Evolutionary conservation across 1,140 invertebrate genomes (phyloP), one percentile per base, ranked within the genome.

Genomic region (Cephus cinctus): DNA sequence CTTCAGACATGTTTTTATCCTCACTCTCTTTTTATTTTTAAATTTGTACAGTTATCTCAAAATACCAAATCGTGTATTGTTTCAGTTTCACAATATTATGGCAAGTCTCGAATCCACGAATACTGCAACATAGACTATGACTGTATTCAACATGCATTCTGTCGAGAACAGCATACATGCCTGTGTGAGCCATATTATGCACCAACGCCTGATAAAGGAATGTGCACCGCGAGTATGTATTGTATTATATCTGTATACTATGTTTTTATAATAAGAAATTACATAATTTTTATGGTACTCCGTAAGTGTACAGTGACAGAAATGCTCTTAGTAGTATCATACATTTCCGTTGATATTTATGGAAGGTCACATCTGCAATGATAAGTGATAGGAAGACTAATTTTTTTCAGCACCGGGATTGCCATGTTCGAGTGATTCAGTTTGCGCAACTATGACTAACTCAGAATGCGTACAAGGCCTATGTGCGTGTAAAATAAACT

Each of bases 181-280:
- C 6, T 27, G 1, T 65, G 63, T 30, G 51, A 65, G 12, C 43
- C 40, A 0, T 50, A 45, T 43, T 60, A 64, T 5, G 39, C 57
- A 2, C 59, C 59, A 0, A 50, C 27, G 22, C 23, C 32, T 5
- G 61, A 64, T 16, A 54, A 23, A 2, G 32, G 50, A 0, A 40
- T 34, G 34, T 65, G 63, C 18, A 50, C 55, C 21, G 52, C 59
- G n/a, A 64, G 63, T 65, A 18, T 60, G 51, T 51, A 27, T 30
- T 14, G 11, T 30, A n/a, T n/a, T n/a, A n/a, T n/a, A n/a, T n/a
- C n/a, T 0, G 27, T 30, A 12, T 30, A 9, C 9, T 12, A 12
- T 30, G 27, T 30, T 30, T 30, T 2, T 30, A 3, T 1, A 12
- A 30, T 3, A 12, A 12, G 11, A 30, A 12, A 30, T 30, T 2